These are phyloP conservation scores for Drosophila asahinai DNA, from an alignment of 1,140 invertebrate genomes.

Conservation along the genomic window DNA sequence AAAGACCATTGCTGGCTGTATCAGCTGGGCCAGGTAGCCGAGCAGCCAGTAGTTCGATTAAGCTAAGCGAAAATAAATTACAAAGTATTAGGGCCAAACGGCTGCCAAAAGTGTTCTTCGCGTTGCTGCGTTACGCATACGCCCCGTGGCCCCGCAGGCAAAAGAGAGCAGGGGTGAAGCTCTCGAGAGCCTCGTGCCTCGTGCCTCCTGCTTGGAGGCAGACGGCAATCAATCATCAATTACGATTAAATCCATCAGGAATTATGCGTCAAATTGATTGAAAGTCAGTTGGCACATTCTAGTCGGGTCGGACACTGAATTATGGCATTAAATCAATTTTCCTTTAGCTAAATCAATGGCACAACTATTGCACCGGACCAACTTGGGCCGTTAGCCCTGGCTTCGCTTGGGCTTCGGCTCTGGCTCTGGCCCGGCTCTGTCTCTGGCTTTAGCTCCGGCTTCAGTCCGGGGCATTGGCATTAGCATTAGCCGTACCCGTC, in stretches of 20 bases:
- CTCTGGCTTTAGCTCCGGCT: not conserved
- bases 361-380: conserved; percentile 55
- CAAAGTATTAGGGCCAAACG: conserved; percentile 72
- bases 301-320: conserved; percentile 52
- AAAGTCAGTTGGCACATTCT: conserved; percentile 79
- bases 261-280: conserved; percentile 85
- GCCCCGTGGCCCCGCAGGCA: conserved; percentile 10
- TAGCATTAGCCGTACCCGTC: conserved; percentile 56
- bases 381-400: conserved; percentile 16
- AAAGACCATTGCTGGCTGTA: conserved; percentile 32
- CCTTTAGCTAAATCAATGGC: conserved; percentile 69
- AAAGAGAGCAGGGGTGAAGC: not conserved
- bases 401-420: not conserved
- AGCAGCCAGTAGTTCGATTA: conserved; percentile 62
- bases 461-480: conserved; percentile 17
- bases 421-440: not conserved
- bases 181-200: conserved; percentile 7
- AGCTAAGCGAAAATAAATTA: conserved; percentile 83
- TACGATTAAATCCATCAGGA: conserved; percentile 85
- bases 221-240: conserved; percentile 84
- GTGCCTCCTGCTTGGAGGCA: conserved; percentile 1
- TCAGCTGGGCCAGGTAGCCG: conserved; percentile 38
- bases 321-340: conserved; percentile 79
- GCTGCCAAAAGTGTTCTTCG: conserved; percentile 51
- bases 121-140: conserved; percentile 33